These are phyloP conservation scores for Polydrusus cervinus DNA, from an alignment of 2,888 invertebrate species.

Conservation along the genomic window DNA sequence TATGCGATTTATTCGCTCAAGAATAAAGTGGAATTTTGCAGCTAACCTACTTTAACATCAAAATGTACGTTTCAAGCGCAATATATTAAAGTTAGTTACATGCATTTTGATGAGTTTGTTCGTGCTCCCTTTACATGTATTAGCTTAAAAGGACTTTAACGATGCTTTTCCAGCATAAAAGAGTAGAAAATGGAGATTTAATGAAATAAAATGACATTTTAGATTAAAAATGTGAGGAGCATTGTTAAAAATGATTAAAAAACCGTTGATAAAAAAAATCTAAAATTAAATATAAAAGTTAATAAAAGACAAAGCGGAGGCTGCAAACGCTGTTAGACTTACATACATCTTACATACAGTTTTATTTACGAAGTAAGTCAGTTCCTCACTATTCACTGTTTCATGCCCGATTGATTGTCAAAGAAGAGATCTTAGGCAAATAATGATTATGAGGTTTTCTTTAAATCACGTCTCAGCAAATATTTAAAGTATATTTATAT, in stretches of 20 bases:
- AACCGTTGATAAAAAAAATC: too few relatives aligned
- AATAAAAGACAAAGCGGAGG: too few relatives aligned
- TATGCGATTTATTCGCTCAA: constrained; percentile 27
- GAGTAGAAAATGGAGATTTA: background rate
- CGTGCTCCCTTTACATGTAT: constrained; percentile 7
- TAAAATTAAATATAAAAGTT: too few relatives aligned
- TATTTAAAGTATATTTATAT: constrained; percentile 11
- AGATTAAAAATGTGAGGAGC: too few relatives aligned
- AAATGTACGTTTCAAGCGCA: constrained; percentile 9
- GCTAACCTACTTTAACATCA: constrained; percentile 33
- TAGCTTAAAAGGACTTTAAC: background rate
- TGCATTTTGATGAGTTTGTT: constrained; percentile 26
- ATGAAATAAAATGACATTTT: background rate
- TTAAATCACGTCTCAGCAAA: background rate
- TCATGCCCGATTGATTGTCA: too few relatives aligned
- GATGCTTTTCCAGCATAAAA: background rate
- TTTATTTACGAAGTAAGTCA: too few relatives aligned
- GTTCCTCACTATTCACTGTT: too few relatives aligned
- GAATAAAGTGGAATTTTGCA: constrained; percentile 42
- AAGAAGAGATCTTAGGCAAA: too few relatives aligned
- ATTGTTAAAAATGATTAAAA: too few relatives aligned
- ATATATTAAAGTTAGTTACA: constrained; percentile 26
- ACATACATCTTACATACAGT: too few relatives aligned
- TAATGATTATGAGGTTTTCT: background rate
- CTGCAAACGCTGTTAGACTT: too few relatives aligned